Evolutionary conservation across 2,888 invertebrate genomes (phyloP), one percentile per base, ranked within the genome.

Genomic region (Iphiclides podalirius): DNA sequence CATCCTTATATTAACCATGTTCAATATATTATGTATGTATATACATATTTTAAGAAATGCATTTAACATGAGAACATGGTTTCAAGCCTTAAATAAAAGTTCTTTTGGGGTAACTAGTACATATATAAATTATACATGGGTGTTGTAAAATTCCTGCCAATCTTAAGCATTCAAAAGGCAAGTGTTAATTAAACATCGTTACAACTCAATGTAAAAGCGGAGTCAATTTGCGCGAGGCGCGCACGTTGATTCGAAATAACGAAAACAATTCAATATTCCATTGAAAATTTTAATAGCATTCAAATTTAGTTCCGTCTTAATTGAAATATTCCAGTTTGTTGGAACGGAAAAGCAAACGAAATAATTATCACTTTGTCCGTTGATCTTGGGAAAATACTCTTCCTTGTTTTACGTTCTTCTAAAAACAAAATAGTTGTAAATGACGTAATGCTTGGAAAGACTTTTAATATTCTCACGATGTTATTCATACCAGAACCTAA

Each of bases 131-230:
- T n/a, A n/a, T n/a, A n/a, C n/a, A n/a, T n/a, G n/a, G n/a, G n/a
- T n/a, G n/a, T n/a, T n/a, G 14, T 17, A 15, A 17, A 40, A 40
- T 47, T 34, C 28, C 16, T 26, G 40, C 16, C 12, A 36, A 40
- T 13, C 28, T 43, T 39, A 39, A 54, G 40, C 17, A 38, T 33
- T 35, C 37, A 36, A 42, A 47, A 55, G 55, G 56, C 59, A 59
- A 54, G 54, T 64, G 62, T 65, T 68, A 65, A 70, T 70, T 70
- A 70, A 72, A 68, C 68, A 65, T 70, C 64, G 63, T 52, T 58
- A 61, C 56, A 61, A 63, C 61, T 59, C 61, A 61, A 59, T 49
- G 54, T 60, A 63, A 59, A 61, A 61, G 62, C 60, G 62, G 60
- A 61, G 60, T 61, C 62, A 60, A 68, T 44, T 41, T n/a, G 13